These are phyloP conservation scores for Leptobrachium leishanense DNA, from an alignment of 2,113 vertebrate species.

Conservation along the genomic window DNA sequence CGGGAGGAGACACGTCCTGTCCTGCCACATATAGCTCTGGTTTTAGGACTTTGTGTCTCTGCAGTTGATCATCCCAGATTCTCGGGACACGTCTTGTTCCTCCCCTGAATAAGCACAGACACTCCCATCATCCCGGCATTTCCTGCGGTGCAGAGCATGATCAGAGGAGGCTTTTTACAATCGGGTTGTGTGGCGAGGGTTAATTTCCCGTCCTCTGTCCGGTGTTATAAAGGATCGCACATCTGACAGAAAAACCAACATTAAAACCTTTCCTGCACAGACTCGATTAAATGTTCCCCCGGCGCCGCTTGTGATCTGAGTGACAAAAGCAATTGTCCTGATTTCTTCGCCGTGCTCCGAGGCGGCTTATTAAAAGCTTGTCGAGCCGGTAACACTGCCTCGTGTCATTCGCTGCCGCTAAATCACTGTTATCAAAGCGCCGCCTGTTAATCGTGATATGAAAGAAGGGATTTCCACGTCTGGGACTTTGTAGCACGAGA, in stretches of 20 bases:
- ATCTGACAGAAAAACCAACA: neutral
- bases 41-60: too few species aligned
- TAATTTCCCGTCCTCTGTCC: neutral
- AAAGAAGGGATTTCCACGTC: neutral
- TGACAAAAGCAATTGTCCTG: neutral
- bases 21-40: too few species aligned
- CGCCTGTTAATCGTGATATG: constrained; percentile 2
- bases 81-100: too few species aligned
- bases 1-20: too few species aligned
- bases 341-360: neutral
- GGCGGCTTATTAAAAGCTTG: constrained; percentile 27
- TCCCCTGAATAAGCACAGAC: too few species aligned
- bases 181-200: too few species aligned
- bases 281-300: constrained; percentile 26
- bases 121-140: too few species aligned
- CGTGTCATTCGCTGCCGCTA: constrained; percentile 7
- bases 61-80: too few species aligned
- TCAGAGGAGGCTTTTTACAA: too few species aligned
- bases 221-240: neutral
- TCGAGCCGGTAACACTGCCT: constrained; percentile 14
- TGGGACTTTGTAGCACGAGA: neutral
- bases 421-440: constrained; percentile 25
- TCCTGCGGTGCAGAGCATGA: too few species aligned
- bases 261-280: constrained; percentile 14
- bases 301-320: constrained; percentile 7